Percentiles rank a stretch among this genome's conserved stretches.
Conservation (phyloP, 2,888 invertebrate species). For the Mycalesis mineus region DNA sequence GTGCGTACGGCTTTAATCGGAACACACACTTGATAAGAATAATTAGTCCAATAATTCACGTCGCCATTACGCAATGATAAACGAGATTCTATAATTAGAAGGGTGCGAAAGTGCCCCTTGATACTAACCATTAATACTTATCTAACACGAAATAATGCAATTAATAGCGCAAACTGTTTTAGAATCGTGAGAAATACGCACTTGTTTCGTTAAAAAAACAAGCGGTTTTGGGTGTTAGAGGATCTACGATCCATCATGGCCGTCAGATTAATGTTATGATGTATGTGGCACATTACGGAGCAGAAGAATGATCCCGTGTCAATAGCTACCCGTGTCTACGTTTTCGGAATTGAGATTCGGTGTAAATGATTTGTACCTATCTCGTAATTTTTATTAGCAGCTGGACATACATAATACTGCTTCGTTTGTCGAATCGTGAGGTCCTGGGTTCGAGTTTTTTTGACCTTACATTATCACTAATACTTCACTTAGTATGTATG, state of each 20-base stretch:
- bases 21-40: conserved; percentile 34
- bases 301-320: conserved; percentile 24
- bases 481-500: too few relatives aligned
- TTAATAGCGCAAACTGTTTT: conserved; percentile 71
- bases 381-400: too few relatives aligned
- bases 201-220: conserved; percentile 63
- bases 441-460: too few relatives aligned
- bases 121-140: conserved; percentile 66
- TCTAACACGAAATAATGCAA: conserved; percentile 73
- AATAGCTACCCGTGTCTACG: conserved; percentile 17
- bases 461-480: too few relatives aligned
- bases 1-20: not conserved
- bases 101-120: conserved; percentile 51
- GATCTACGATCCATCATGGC: conserved; percentile 61
- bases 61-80: conserved; percentile 59
- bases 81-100: conserved; percentile 69
- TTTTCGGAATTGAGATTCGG: not conserved
- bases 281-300: conserved; percentile 52
- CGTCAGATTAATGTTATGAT: conserved; percentile 66
- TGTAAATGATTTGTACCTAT: not conserved
- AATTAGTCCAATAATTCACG: conserved; percentile 59
- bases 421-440: too few relatives aligned
- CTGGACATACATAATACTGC: too few relatives aligned
- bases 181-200: conserved; percentile 66
- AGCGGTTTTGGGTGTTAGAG: conserved; percentile 38